phyloP scores from a whole-genome alignment of 2,113 vertebrate species.

The Zosterops japonicus region DNA sequence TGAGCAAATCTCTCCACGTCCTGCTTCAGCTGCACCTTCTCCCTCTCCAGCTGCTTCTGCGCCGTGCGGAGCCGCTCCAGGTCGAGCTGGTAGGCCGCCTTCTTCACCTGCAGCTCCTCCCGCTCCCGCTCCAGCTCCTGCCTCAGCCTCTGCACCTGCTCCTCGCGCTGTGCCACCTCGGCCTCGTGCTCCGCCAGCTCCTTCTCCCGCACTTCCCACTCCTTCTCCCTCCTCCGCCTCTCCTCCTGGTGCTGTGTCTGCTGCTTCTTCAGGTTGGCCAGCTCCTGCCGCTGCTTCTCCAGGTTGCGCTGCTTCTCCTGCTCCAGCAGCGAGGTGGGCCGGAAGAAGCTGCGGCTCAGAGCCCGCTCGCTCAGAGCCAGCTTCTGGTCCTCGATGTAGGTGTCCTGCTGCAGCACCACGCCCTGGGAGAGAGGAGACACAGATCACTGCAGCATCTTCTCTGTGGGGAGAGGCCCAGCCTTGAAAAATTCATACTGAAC shows the following conservation, averaged over 20 bases:
- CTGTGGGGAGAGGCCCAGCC: rapidly evolving
- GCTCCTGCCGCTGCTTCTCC: conserved; percentile 93
- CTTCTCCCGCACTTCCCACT: conserved; percentile 84
- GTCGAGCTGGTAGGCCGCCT: conserved; percentile 84
- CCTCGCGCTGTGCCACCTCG: conserved; percentile 74
- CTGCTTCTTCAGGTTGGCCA: conserved; percentile 89
- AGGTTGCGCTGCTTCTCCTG: conserved; percentile 97
- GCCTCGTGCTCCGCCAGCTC: conserved; percentile 81
- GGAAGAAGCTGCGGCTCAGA: conserved; percentile 70
- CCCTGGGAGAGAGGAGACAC: conserved; percentile 70
- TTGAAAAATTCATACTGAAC: background rate
- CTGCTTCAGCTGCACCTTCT: conserved; percentile 79
- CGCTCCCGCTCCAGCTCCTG: conserved; percentile 78
- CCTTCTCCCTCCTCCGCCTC: conserved; percentile 78
- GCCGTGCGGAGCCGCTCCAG: conserved; percentile 85
- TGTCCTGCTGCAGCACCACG: conserved; percentile 93
- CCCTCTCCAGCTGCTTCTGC: conserved; percentile 88
- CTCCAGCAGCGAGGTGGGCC: conserved; percentile 87
- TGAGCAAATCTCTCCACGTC: conserved; percentile 79
- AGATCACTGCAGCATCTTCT: background rate
- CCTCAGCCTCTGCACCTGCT: conserved; percentile 71
- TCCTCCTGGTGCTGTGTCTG: conserved; percentile 89
- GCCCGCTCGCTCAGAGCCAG: conserved; percentile 83
- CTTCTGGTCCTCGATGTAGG: conserved; percentile 93
- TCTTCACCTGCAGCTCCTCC: conserved; percentile 77